These are phyloP conservation scores for Pelagia noctiluca DNA, from an alignment of 30 jellyfish, hydroid and myxozoan genomes.

Conservation along the genomic window DNA sequence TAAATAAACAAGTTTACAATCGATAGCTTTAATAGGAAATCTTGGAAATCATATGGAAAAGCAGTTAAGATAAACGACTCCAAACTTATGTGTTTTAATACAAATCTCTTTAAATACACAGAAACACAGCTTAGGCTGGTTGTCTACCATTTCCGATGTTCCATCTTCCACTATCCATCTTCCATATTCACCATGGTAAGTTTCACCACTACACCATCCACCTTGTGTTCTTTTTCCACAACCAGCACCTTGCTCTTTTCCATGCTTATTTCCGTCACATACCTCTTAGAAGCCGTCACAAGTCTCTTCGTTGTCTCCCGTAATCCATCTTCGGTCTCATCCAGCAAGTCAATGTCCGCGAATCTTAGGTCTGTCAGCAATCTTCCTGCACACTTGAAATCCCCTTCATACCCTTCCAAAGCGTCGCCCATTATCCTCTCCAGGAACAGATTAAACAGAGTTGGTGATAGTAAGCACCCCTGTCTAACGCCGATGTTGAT, in stretches of 20 bases:
- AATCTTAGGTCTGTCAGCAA: neutral
- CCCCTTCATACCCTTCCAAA: constrained; percentile 17
- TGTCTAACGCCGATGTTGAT: constrained; percentile 26
- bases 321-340: neutral
- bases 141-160: neutral
- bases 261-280: neutral
- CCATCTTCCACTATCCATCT: too few species aligned
- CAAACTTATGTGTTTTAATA: too few species aligned
- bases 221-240: neutral
- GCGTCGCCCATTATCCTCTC: constrained; percentile 15
- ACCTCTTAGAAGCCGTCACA: neutral
- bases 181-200: too few species aligned
- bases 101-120: too few species aligned
- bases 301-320: neutral
- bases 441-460: constrained; percentile 20
- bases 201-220: too few species aligned
- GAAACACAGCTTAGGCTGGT: too few species aligned
- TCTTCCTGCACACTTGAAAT: constrained; percentile 12
- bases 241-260: neutral
- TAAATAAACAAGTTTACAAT: too few species aligned
- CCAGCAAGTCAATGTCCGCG: neutral
- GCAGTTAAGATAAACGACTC: too few species aligned
- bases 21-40: too few species aligned
- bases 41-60: too few species aligned
- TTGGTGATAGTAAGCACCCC: constrained; percentile 50